Percentiles rank a stretch among this genome's conserved stretches.
Conservation (phyloP, 2,797 vertebrate genomes). For the Notoglanidium macrostoma region DNA sequence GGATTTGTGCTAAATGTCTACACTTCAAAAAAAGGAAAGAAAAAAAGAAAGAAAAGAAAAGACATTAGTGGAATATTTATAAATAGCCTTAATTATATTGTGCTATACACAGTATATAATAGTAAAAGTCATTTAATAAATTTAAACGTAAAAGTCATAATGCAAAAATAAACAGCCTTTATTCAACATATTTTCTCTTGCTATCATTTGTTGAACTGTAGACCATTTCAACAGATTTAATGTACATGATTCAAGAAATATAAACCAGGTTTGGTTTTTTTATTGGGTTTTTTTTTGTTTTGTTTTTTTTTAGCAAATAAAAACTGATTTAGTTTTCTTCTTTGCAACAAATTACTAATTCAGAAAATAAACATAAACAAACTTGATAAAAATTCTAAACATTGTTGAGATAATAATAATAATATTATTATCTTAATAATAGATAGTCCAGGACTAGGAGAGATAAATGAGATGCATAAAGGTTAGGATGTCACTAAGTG, state of each 20-base stretch:
- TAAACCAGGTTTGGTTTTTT: no score
- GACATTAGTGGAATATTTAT: neutral
- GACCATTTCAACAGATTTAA: no score
- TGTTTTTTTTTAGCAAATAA: neutral
- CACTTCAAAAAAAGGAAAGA: neutral
- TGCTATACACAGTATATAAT: neutral
- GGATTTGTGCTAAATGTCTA: neutral
- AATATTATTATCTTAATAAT: slow-evolving; percentile 30
- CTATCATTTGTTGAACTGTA: neutral
- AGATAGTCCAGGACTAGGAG: slow-evolving; percentile 27
- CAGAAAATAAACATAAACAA: neutral
- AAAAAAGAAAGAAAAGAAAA: no score
- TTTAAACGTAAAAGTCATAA: neutral
- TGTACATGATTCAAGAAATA: no score
- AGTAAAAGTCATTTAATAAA: no score
- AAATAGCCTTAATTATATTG: neutral
- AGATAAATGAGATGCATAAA: slow-evolving; percentile 60
- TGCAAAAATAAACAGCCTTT: neutral
- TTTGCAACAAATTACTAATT: neutral
- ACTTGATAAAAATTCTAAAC: neutral
- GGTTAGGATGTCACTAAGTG: slow-evolving; percentile 66
- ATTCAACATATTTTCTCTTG: neutral
- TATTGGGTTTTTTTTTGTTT: no score
- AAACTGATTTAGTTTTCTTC: neutral
- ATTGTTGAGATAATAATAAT: slow-evolving; percentile 6